A percentile compares a stretch with the other conserved stretches of the same genome.
phyloP scores from a whole-genome alignment of 2,113 vertebrate genomes.

The Sylvia atricapilla region DNA sequence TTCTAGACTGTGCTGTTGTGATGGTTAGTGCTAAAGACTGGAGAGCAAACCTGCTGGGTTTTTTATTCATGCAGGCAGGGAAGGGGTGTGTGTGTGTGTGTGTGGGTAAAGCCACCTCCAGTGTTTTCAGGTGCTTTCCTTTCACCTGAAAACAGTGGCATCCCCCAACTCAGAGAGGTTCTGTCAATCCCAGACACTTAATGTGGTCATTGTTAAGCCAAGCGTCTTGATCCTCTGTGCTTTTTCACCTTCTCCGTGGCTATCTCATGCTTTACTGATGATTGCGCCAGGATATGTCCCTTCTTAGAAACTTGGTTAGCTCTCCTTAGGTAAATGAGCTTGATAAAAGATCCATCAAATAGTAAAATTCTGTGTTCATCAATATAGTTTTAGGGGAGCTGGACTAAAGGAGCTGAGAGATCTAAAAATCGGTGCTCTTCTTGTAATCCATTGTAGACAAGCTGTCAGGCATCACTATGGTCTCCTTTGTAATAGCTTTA shows the following conservation, averaged over 20 bases:
- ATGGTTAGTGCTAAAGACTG: not conserved
- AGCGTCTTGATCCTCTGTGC: not conserved
- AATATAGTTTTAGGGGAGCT: conserved; percentile 4
- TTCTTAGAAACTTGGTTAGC: not conserved
- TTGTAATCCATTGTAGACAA: conserved; percentile 31
- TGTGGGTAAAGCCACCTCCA: not conserved
- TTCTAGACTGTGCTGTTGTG: not conserved
- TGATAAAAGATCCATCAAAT: not conserved
- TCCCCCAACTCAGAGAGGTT: not conserved
- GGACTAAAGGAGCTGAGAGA: conserved; percentile 11
- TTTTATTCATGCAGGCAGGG: not conserved
- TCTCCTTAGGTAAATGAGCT: not conserved
- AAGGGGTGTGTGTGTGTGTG: accelerated
- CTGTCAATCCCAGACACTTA: not conserved
- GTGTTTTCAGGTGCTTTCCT: not conserved
- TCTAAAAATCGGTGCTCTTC: conserved; percentile 17
- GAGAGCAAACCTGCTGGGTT: not conserved
- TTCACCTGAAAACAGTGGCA: not conserved
- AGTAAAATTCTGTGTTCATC: not conserved
- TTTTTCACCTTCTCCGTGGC: not conserved
- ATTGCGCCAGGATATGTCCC: not conserved
- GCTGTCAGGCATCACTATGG: not conserved
- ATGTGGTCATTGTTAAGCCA: not conserved
- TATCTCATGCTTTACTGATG: not conserved
- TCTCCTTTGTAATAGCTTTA: conserved; percentile 39